Percentiles rank a stretch among this genome's conserved stretches.
Evolutionary conservation across 2,888 invertebrate species (phyloP).

Genomic region (Leucophora obtusa): DNA sequence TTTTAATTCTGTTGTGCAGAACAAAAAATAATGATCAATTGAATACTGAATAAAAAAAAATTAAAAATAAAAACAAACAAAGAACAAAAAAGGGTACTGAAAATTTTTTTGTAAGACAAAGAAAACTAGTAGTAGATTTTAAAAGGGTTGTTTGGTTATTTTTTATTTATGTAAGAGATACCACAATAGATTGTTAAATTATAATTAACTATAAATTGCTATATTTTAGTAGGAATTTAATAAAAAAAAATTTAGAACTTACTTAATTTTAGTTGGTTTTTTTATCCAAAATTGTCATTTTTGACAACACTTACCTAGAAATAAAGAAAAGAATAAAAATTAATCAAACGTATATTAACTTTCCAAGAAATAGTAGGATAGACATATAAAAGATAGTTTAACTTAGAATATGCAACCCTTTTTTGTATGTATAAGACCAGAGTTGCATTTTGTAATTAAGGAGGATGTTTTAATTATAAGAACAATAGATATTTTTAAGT

Average conservation of each 20-base stretch:
- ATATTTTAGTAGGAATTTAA: neutral
- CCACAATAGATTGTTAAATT: neutral
- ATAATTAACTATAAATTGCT: neutral
- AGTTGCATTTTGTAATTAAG: too few relatives aligned
- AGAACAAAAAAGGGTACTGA: conserved; percentile 22
- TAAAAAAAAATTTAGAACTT: neutral
- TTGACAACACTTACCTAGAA: neutral
- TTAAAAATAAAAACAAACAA: conserved; percentile 1
- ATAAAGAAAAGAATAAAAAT: neutral
- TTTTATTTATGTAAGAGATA: neutral
- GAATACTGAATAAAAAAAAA: conserved; percentile 48
- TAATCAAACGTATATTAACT: neutral
- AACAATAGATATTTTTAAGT: too few relatives aligned
- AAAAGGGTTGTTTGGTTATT: neutral
- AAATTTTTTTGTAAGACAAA: conserved; percentile 54
- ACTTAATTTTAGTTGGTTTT: neutral
- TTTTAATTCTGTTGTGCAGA: conserved; percentile 38
- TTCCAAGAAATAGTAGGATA: neutral
- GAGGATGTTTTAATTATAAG: too few relatives aligned
- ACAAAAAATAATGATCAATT: conserved; percentile 41
- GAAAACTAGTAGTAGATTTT: conserved; percentile 15
- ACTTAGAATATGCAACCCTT: too few relatives aligned
- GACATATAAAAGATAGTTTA: too few relatives aligned
- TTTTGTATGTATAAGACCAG: too few relatives aligned
- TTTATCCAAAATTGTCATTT: neutral